Evolutionary conservation across 2,888 invertebrate genomes (phyloP), one percentile per base, ranked within the genome.

Genomic region (Orgyia antiqua): DNA sequence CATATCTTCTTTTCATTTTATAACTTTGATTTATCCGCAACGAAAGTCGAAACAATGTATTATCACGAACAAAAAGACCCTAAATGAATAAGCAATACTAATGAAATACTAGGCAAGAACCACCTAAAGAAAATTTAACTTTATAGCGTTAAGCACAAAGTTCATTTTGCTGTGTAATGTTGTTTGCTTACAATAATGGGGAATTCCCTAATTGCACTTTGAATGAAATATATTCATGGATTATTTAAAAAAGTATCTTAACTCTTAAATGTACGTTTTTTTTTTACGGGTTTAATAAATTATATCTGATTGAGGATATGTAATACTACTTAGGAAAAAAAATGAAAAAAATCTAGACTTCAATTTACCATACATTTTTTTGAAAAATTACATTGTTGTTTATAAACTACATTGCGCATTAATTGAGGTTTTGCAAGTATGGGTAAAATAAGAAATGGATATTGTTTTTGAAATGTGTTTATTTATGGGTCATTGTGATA

Each of bases 321-420:
- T 45, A 44, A 46, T 47, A 45, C 43, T 49, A 37, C 42, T 37
- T 52, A 49, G 48, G 40, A 49, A 49, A 47, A 47, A 49, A 44
- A 39, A 46, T 29, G 39, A 50, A 51, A 54, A 54, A 49, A 45
- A 48, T 48, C 42, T 43, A 43, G 47, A 43, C 42, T 43, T 49
- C 42, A 46, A 50, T 47, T 48, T 51, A 48, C 41, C 30, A 33
- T 38, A 33, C 33, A 9, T 20, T 20, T 20, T 19, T 20, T 38
- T 34, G 31, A 39, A 35, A 29, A 39, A 51, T 50, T 43, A 45
- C 39, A 51, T 34, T 49, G 52, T 56, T 51, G 48, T 51, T 52
- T 55, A 48, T 42, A 51, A 49, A 56, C 45, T 43, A 52, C 50
- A 51, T 49, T 52, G 51, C 48, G 45, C 51, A 51, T 53, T 53